These are phyloP conservation scores for Myotis daubentonii DNA, from an alignment of 2,797 vertebrate genomes.

Conservation along the genomic window DNA sequence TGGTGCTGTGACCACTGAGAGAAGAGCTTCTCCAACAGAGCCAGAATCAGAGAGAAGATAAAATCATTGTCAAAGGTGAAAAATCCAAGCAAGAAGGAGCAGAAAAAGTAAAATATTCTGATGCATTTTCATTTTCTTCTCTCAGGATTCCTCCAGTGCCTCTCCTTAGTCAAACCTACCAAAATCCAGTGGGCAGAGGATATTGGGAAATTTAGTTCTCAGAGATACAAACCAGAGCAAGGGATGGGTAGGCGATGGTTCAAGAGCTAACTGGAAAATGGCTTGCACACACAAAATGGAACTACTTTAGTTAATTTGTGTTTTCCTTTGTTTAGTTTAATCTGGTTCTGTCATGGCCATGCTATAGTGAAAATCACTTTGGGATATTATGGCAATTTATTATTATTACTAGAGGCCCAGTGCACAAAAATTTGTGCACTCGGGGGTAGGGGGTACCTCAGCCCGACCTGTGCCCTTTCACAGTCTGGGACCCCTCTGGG, in stretches of 20 bases:
- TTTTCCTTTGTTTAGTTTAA: slow-evolving; percentile 14
- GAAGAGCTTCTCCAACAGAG: background rate
- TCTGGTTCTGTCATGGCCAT: background rate
- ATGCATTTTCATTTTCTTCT: background rate
- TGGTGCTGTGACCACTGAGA: background rate
- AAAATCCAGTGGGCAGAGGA: background rate
- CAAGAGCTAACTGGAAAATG: background rate
- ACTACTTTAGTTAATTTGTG: slow-evolving; percentile 7
- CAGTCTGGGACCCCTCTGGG: no score
- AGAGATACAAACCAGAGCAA: background rate
- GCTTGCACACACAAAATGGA: background rate
- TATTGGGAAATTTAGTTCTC: background rate
- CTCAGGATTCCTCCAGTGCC: background rate
- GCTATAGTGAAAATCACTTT: background rate
- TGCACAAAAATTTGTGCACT: no score
- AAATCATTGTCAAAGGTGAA: background rate
- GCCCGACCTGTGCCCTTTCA: no score
- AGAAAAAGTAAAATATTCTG: background rate
- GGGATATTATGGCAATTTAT: background rate
- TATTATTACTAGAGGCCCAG: background rate
- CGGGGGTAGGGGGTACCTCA: no score
- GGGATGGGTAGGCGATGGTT: background rate
- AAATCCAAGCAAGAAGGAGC: background rate
- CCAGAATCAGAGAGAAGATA: background rate
- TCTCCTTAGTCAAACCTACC: background rate